Conservation (phyloP, 2,888 invertebrate species). For the Stramonita haemastoma region DNA sequence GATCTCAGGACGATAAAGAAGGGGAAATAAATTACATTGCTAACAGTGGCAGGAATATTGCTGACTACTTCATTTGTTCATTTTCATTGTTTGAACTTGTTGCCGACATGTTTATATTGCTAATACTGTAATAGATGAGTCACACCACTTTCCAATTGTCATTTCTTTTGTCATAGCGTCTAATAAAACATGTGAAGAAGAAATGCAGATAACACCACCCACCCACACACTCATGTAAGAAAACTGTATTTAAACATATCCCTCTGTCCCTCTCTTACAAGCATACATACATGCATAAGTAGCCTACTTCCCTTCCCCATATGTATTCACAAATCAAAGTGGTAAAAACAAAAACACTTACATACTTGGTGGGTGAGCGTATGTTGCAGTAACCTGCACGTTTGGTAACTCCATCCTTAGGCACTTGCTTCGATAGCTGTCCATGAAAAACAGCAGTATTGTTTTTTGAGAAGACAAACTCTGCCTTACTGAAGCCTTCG, state of each 20-base stretch:
- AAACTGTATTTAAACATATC: no score
- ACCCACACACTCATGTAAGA: not conserved
- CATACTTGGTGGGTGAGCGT: slow-evolving; percentile 81
- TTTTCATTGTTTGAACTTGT: no score
- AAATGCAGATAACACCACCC: not conserved
- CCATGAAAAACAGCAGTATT: slow-evolving; percentile 79
- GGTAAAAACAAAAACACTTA: slow-evolving; percentile 47
- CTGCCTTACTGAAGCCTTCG: slow-evolving; percentile 86
- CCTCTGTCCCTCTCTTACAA: not conserved
- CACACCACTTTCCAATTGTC: no score
- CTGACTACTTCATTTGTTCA: no score
- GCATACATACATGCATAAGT: not conserved
- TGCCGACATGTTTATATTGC: no score
- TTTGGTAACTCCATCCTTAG: slow-evolving; percentile 88
- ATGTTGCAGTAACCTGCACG: slow-evolving; percentile 90
- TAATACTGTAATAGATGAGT: no score
- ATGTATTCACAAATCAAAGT: not conserved
- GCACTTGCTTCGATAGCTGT: slow-evolving; percentile 80
- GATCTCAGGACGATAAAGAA: no score
- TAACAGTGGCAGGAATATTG: no score
- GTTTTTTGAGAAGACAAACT: slow-evolving; percentile 83
- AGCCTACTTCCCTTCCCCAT: not conserved
- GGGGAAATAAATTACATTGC: no score
- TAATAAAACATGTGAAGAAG: no score
- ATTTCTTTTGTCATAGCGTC: no score